These are phyloP conservation scores for Anguilla marmorata DNA, from an alignment of 2,797 vertebrate species.

Conservation along the genomic window DNA sequence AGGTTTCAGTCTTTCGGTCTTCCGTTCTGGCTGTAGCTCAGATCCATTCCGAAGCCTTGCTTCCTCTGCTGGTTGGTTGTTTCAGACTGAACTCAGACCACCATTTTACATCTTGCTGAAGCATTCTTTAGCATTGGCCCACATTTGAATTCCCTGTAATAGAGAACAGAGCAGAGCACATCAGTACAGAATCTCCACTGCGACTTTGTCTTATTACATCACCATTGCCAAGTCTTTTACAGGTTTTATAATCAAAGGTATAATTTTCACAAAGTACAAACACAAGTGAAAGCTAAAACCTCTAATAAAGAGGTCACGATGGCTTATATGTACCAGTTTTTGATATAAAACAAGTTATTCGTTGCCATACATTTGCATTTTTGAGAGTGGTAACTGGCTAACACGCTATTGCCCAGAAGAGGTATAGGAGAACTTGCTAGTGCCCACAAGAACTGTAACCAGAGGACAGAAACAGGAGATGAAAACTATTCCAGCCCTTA, in stretches of 20 bases:
- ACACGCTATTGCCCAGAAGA: neutral
- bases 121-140: constrained; percentile 91
- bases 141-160: constrained; percentile 86
- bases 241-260: neutral
- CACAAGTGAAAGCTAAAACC: neutral
- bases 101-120: constrained; percentile 86
- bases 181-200: neutral
- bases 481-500: neutral
- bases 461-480: neutral
- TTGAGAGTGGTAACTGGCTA: neutral
- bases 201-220: neutral
- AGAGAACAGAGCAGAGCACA: constrained; percentile 29
- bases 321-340: neutral
- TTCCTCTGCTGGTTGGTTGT: constrained; percentile 60
- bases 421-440: neutral
- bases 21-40: neutral
- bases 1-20: neutral
- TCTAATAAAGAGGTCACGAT: neutral
- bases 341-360: neutral
- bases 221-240: neutral
- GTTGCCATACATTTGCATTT: neutral
- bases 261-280: neutral
- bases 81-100: constrained; percentile 42
- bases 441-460: neutral
- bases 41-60: neutral